Conservation (phyloP, 2,888 invertebrate genomes). For the Drosophila infuscata region DNA sequence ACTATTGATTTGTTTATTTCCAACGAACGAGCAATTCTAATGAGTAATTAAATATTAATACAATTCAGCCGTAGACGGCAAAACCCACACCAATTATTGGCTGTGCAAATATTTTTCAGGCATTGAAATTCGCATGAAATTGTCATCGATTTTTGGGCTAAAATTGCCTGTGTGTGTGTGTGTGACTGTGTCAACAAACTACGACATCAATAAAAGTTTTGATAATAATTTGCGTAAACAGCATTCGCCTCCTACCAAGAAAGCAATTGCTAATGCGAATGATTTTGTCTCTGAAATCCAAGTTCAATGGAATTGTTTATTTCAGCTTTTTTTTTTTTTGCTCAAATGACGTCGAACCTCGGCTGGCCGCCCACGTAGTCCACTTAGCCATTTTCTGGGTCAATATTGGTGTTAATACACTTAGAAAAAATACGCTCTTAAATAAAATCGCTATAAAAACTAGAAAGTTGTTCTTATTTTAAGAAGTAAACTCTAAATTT, state of each 20-base stretch:
- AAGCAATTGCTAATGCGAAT: constrained; percentile 37
- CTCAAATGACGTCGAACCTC: constrained; percentile 25
- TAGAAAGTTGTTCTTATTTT: neutral
- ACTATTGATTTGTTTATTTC: constrained; percentile 8
- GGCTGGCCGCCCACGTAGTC: constrained; percentile 35
- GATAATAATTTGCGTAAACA: constrained; percentile 63
- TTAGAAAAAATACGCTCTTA: neutral
- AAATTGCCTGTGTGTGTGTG: neutral
- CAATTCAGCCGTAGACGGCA: constrained; percentile 34
- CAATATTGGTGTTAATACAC: constrained; percentile 37
- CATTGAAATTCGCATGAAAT: constrained; percentile 65
- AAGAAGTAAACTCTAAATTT: neutral
- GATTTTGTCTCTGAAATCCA: constrained; percentile 46
- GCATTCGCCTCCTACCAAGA: constrained; percentile 46
- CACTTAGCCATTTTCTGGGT: constrained; percentile 49
- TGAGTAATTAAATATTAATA: constrained; percentile 59
- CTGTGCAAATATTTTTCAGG: constrained; percentile 56
- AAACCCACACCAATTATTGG: constrained; percentile 13
- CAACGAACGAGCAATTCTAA: constrained; percentile 54
- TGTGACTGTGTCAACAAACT: constrained; percentile 6
- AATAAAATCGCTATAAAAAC: neutral
- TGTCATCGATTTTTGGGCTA: constrained; percentile 33
- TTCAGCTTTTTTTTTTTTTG: neutral
- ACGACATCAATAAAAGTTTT: constrained; percentile 38
- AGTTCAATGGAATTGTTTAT: constrained; percentile 72